Evolutionary conservation across 2,797 vertebrate genomes (phyloP), one percentile per base, ranked within the genome.

Genomic region (Lepus oiostolus): DNA sequence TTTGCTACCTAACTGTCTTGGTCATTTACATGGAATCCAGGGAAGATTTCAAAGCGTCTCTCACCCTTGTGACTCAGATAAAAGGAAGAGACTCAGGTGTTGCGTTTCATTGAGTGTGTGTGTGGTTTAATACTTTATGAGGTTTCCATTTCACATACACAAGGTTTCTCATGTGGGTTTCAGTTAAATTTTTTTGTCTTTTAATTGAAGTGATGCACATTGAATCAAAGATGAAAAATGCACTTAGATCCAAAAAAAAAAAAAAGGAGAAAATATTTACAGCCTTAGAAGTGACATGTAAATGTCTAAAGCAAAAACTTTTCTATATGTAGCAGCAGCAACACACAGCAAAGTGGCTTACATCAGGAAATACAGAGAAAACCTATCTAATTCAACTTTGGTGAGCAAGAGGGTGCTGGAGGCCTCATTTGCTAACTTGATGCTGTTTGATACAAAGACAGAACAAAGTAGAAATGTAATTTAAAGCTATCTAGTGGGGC

Each of bases 31-130:
- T 92, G 79, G 71, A 93, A 91, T 52, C 71, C 85, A 92, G 79
- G 76, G 77, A 95, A 47, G 82, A 88, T 94, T 97, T 97, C 96
- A 97, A 96, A 96, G 90, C 79, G 19, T 88, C 47, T 90, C 17
- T 92, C 62, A 4, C 38, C 72, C 93, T 89, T 94, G 77, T 94
- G 94, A 93, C 70, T 90, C 11, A 17, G 77, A 95, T 95, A 89
- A 97, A 95, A 96, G 16, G 52, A 90, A 96, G 93, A 95, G 42
- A 47, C 83, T 76, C 92, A 82, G 90, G 90, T 95, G 91, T 77
- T 84, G 50, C 92, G n/a, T 93, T 93, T 76, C 30, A 54, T 71
- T 95, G 42, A 47, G 42, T 71, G 65, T 89, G 50, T 84, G 30
- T 75, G 17, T 70, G 24, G 17, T 70, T 93, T 95, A 81, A 94